Evolutionary conservation across 2,797 vertebrate genomes (phyloP).

Genomic region (Falco naumanni): DNA sequence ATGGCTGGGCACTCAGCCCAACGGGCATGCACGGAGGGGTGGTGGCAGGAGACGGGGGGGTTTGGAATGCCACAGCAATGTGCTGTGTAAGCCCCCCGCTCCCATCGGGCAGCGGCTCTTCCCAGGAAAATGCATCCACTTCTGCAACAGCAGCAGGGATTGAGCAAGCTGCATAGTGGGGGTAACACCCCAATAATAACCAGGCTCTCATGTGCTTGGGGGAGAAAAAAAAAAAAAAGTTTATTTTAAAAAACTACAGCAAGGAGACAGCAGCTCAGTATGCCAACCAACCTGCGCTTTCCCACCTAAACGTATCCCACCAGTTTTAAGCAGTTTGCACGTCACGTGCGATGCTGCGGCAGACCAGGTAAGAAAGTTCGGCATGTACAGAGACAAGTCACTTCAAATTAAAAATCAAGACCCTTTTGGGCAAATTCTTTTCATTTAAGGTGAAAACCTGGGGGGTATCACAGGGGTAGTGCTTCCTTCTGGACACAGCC

Average conservation of each 20-base stretch:
- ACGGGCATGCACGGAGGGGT: neutral
- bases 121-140: neutral
- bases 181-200: neutral
- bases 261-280: neutral
- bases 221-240: neutral
- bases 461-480: neutral
- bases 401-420: no score
- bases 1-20: slow-evolving; percentile 20
- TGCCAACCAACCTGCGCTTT: neutral
- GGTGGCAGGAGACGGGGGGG: neutral
- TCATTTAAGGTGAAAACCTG: neutral
- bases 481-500: neutral
- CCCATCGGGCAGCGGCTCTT: neutral
- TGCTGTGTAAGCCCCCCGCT: neutral
- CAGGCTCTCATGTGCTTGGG: neutral
- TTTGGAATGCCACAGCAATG: neutral
- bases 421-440: no score
- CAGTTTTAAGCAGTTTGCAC: neutral
- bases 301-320: neutral
- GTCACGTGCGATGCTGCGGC: neutral
- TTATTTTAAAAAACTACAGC: no score
- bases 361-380: neutral
- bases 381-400: rapidly evolving
- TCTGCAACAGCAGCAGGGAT: neutral
- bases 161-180: neutral